Evolutionary conservation across 2,797 vertebrate genomes (phyloP).

Genomic region (Bufotes viridis): DNA sequence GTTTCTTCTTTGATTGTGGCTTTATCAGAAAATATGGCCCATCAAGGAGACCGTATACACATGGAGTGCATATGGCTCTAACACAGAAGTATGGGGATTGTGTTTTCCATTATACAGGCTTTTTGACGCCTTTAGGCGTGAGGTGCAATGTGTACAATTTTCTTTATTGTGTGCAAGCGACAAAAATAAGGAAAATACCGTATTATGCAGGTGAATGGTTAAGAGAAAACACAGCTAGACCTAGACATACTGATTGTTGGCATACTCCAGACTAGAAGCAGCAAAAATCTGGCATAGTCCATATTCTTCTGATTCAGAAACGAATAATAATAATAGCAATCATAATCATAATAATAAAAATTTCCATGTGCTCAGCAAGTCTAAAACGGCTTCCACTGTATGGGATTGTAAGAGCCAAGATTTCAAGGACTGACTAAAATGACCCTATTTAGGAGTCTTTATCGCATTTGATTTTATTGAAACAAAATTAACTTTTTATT

Average conservation of each 20-base stretch:
- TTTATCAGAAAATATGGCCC: too few species aligned
- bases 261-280: slow-evolving; percentile 33
- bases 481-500: slow-evolving; percentile 63
- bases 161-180: neutral
- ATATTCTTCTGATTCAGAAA: slow-evolving; percentile 56
- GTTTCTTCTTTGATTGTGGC: too few species aligned
- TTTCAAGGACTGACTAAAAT: slow-evolving; percentile 62
- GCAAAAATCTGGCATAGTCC: slow-evolving; percentile 44
- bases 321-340: slow-evolving; percentile 60
- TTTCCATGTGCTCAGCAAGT: slow-evolving; percentile 62
- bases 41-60: too few species aligned
- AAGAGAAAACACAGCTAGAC: slow-evolving; percentile 6
- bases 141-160: neutral
- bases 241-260: neutral
- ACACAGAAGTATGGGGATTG: too few species aligned
- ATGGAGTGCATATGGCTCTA: too few species aligned
- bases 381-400: slow-evolving; percentile 53
- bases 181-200: neutral
- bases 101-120: too few species aligned
- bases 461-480: slow-evolving; percentile 62
- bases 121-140: neutral
- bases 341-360: slow-evolving; percentile 62
- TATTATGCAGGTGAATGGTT: neutral
- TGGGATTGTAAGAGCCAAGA: slow-evolving; percentile 60
- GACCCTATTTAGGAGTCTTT: slow-evolving; percentile 62